Evolutionary conservation across 1,140 invertebrate species (phyloP).

Genomic region (Lasioglossum baleicum): DNA sequence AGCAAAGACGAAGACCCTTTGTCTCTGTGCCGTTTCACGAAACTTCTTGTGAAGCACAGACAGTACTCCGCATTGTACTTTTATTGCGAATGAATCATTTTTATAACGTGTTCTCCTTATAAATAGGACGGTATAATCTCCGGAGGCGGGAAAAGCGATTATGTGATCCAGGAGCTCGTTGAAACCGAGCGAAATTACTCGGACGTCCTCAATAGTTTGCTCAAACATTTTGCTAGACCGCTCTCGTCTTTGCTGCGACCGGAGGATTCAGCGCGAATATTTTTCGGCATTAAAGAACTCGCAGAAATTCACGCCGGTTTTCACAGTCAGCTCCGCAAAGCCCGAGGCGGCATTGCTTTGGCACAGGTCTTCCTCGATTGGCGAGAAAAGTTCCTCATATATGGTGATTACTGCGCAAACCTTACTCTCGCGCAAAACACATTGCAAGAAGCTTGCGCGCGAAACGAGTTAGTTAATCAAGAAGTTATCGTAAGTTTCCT

Average conservation of each 20-base stretch:
- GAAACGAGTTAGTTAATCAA: slow-evolving; percentile 82
- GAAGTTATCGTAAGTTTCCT: slow-evolving; percentile 80
- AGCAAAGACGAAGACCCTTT: too few species aligned
- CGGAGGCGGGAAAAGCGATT: slow-evolving; percentile 93
- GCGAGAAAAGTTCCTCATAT: slow-evolving; percentile 94
- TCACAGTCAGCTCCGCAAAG: slow-evolving; percentile 88
- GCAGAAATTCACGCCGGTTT: slow-evolving; percentile 92
- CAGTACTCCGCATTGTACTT: not conserved
- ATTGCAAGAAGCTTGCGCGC: slow-evolving; percentile 87
- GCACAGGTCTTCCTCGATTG: slow-evolving; percentile 91
- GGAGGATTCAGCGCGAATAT: slow-evolving; percentile 90
- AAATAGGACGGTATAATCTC: slow-evolving; percentile 67
- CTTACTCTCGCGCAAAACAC: slow-evolving; percentile 89
- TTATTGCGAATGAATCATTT: not conserved
- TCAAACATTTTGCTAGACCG: slow-evolving; percentile 89
- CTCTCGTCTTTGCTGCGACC: slow-evolving; percentile 86
- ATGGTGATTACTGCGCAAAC: slow-evolving; percentile 97
- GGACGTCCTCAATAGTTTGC: slow-evolving; percentile 94
- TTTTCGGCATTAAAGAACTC: slow-evolving; percentile 94
- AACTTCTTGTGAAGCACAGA: too few species aligned
- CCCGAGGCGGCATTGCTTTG: slow-evolving; percentile 79
- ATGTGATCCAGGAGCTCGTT: slow-evolving; percentile 96
- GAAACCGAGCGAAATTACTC: slow-evolving; percentile 99
- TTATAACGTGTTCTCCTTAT: not conserved
- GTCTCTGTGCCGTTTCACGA: too few species aligned